A percentile compares a stretch with the other conserved stretches of the same genome.
Conservation (phyloP, 2,797 vertebrate species). For the Lutjanus argentimaculatus region DNA sequence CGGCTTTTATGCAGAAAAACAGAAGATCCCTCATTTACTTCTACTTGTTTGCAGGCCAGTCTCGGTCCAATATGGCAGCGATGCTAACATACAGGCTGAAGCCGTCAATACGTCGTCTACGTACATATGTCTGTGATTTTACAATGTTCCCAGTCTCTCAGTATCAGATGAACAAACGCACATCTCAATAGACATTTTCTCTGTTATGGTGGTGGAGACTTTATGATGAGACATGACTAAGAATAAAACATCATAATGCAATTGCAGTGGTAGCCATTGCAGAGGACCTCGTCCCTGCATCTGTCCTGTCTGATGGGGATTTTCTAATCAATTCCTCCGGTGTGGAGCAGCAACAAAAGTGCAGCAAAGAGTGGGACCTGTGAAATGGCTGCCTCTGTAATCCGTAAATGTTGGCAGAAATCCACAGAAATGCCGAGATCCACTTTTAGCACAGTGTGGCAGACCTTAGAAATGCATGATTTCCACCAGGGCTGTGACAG, state of each 20-base stretch:
- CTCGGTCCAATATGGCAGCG: no score
- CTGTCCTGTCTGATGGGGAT: conserved; percentile 17
- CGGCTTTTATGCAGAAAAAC: no score
- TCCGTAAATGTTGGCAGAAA: conserved; percentile 63
- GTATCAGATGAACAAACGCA: conserved; percentile 41
- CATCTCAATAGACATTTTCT: conserved; percentile 26
- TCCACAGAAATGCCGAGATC: conserved; percentile 64
- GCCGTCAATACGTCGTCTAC: no score
- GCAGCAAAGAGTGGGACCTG: conserved; percentile 42
- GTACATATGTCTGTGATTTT: background rate
- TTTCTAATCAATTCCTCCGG: conserved; percentile 17
- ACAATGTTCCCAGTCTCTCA: conserved; percentile 17
- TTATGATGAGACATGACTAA: conserved; percentile 43
- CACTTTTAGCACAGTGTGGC: conserved; percentile 72
- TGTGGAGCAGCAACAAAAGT: conserved; percentile 22
- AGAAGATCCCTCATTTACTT: no score
- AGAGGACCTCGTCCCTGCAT: conserved; percentile 45
- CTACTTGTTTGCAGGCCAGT: no score
- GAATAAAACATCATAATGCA: conserved; percentile 38
- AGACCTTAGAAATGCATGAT: conserved; percentile 74
- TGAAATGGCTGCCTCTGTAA: conserved; percentile 70
- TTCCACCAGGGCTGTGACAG: conserved; percentile 72
- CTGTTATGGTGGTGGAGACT: conserved; percentile 20
- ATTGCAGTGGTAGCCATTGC: conserved; percentile 56
- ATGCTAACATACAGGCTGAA: no score